Evolutionary conservation across 2,797 vertebrate species (phyloP), one percentile per base, ranked within the genome.

Genomic region (Syndactyla subalaris): DNA sequence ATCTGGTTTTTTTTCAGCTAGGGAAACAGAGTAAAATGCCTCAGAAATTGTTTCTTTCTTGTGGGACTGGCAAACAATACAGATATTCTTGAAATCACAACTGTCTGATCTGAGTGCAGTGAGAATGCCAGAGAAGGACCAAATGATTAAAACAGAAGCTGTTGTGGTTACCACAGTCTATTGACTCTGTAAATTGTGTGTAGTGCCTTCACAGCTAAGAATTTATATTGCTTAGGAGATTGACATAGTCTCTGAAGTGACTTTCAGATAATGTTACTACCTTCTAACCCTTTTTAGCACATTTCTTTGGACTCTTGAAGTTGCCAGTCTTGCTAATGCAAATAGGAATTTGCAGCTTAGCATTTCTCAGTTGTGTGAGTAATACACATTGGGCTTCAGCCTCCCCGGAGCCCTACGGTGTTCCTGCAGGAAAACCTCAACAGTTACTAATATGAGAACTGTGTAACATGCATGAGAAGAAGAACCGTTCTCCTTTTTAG

Each of bases 241-340:
- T 38, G 77, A 79, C 27, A 3, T 57, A 51, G 85, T 88, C 78
- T 85, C 89, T 93, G 80, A 93, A 94, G 92, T 92, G 85, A 87
- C 83, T 94, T 95, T 89, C 83, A 85, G 73, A 76, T 93, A 67
- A 88, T 88, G 78, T 93, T 80, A 91, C 91, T 89, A 89, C 93
- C 94, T 95, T 93, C 78, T 90, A 73, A 12, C 77, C 71, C 32
- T n/a, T 11, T 34, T 66, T 93, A 67, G 63, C 62, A 32, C 58
- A 19, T 91, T 96, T 96, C 82, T 83, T 73, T 94, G 85, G 71
- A 61, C 59, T 92, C 94, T 96, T 76, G 30, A 89, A 95, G 91
- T 81, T 95, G 87, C 91, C 97, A 85, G 92, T 97, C 93, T 94
- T 76, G 38, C 92, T 96, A 72, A 94, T 92, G 78, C 94, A 96